Evolutionary conservation across 2,113 vertebrate genomes (phyloP).

Genomic region (Psettodes erumei): DNA sequence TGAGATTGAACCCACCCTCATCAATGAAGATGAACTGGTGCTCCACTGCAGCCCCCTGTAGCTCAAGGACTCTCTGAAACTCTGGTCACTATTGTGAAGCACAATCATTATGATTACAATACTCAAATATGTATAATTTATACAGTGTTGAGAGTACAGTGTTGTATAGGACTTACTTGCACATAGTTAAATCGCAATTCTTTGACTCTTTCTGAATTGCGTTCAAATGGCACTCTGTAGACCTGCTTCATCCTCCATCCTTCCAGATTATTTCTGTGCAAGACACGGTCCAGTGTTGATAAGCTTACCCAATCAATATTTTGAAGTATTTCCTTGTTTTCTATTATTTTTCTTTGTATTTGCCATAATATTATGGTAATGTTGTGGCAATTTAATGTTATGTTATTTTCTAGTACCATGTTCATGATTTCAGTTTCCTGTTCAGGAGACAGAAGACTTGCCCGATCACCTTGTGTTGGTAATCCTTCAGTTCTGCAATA

Average conservation of each 20-base stretch:
- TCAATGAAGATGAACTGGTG: not conserved
- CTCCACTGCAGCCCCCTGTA: not conserved
- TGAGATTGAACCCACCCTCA: too few species aligned
- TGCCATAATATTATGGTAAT: constrained; percentile 3
- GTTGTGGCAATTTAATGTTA: too few species aligned
- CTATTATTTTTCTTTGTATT: constrained; percentile 11
- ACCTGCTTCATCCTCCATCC: not conserved
- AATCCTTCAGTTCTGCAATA: too few species aligned
- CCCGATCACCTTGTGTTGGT: too few species aligned
- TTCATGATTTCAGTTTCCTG: constrained; percentile 1
- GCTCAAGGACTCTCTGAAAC: not conserved
- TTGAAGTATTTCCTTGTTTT: constrained; percentile 9
- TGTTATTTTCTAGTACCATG: constrained; percentile 12
- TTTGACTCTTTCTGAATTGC: not conserved
- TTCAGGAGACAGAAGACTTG: constrained; percentile 12
- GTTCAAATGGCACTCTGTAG: too few species aligned
- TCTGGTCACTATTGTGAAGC: too few species aligned
- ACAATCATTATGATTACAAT: too few species aligned
- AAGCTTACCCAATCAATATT: constrained; percentile 5
- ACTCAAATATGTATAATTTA: too few species aligned
- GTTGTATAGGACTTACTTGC: constrained; percentile 2
- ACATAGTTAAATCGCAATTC: not conserved
- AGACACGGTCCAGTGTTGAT: constrained; percentile 7
- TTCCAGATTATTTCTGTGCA: not conserved
- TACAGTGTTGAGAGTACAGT: not conserved